phyloP scores from a whole-genome alignment of 1,140 invertebrate genomes.

The Telenomus remus region DNA sequence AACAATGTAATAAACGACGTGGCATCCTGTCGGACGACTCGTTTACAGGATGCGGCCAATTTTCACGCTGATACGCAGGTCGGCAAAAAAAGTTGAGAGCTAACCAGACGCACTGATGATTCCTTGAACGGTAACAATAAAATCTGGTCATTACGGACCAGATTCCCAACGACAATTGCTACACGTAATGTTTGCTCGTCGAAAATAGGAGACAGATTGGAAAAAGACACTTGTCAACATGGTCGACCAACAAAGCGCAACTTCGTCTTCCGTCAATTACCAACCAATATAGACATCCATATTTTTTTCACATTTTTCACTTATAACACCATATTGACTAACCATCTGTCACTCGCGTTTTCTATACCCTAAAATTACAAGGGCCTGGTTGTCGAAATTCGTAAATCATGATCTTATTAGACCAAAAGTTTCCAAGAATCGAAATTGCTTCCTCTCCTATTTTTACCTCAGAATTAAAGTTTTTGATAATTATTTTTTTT shows the following conservation, averaged over 20 bases:
- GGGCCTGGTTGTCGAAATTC: background rate
- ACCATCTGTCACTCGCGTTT: constrained; percentile 19
- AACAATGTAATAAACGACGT: constrained; percentile 46
- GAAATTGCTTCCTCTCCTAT: no score
- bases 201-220: constrained; percentile 51
- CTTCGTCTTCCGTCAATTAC: constrained; percentile 40
- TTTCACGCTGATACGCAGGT: constrained; percentile 56
- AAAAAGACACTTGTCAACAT: constrained; percentile 21
- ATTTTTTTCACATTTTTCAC: constrained; percentile 15
- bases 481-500: background rate
- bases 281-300: constrained; percentile 38
- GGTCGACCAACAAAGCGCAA: constrained; percentile 24
- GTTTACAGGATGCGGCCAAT: constrained; percentile 59
- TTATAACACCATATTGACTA: constrained; percentile 6
- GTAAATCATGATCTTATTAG: background rate
- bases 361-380: background rate
- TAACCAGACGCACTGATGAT: constrained; percentile 53
- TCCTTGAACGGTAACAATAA: constrained; percentile 59
- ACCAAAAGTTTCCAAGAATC: no score
- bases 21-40: constrained; percentile 40
- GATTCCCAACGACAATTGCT: constrained; percentile 41
- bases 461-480: background rate
- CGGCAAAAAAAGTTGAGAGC: constrained; percentile 47
- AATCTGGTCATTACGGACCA: constrained; percentile 43
- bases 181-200: constrained; percentile 42